phyloP scores from a whole-genome alignment of 2,888 invertebrate species.

The Hesperia comma region DNA sequence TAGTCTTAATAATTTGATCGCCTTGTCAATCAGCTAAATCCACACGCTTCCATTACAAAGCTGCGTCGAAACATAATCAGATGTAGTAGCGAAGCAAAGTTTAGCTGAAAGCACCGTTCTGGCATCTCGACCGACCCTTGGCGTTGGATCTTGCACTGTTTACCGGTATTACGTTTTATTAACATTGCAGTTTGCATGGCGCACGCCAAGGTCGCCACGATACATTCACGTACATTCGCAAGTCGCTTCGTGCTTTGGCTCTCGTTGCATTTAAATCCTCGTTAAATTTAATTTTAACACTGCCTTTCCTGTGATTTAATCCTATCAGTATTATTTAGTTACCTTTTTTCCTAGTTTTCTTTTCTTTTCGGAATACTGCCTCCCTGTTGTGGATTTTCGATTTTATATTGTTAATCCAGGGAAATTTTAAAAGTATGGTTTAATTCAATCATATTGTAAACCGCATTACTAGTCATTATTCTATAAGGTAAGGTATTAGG shows the following conservation, averaged over 20 bases:
- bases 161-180: slow-evolving; percentile 15
- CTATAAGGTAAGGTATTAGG: too few species aligned
- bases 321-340: background rate
- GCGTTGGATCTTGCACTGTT: background rate
- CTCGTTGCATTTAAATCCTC: slow-evolving; percentile 19
- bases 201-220: slow-evolving; percentile 28
- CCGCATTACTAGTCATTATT: too few species aligned
- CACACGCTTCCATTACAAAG: background rate
- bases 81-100: background rate
- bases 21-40: too few species aligned
- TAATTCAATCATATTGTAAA: too few species aligned
- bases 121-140: background rate
- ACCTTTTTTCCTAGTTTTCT: background rate
- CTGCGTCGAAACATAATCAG: background rate
- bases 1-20: too few species aligned
- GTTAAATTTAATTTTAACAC: slow-evolving; percentile 15
- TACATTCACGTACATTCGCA: slow-evolving; percentile 24
- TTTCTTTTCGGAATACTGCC: background rate
- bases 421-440: too few species aligned
- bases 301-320: slow-evolving; percentile 21
- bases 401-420: too few species aligned
- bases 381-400: too few species aligned
- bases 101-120: background rate
- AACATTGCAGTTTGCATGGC: slow-evolving; percentile 26
- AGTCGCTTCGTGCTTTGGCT: slow-evolving; percentile 30